Percentiles rank a stretch among this genome's conserved stretches.
Conservation (phyloP, 2,113 vertebrate species). For the Dolichotis patagonum region DNA sequence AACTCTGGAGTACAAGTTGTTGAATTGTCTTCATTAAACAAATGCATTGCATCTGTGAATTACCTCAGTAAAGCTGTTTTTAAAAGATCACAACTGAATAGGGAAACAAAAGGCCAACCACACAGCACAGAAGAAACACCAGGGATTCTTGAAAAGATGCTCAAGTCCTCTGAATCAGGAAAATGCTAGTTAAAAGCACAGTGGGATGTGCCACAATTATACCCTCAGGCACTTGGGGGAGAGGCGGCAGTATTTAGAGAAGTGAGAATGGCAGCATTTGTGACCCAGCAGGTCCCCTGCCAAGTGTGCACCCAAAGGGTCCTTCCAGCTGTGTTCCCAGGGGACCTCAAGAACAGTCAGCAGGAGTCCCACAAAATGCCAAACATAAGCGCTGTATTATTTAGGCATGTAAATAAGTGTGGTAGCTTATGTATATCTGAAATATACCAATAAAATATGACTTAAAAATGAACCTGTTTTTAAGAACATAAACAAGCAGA, state of each 20-base stretch:
- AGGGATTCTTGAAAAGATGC: background rate
- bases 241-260: background rate
- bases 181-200: background rate
- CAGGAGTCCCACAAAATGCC: background rate
- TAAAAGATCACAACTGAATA: background rate
- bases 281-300: background rate
- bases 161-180: background rate
- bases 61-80: background rate
- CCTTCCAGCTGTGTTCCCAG: background rate
- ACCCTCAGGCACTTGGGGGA: background rate
- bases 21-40: background rate
- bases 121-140: background rate
- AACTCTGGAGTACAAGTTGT: background rate
- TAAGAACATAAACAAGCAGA: background rate
- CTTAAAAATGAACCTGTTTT: background rate
- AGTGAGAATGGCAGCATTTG: background rate
- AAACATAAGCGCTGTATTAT: background rate
- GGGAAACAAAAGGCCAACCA: constrained; percentile 16
- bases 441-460: background rate
- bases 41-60: background rate
- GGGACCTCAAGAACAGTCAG: background rate
- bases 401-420: background rate
- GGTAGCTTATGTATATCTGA: background rate
- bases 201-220: background rate
- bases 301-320: background rate